Base-by-base conservation (phyloP, 2,888 invertebrate genomes). In the Lochmaea capreae region DNA sequence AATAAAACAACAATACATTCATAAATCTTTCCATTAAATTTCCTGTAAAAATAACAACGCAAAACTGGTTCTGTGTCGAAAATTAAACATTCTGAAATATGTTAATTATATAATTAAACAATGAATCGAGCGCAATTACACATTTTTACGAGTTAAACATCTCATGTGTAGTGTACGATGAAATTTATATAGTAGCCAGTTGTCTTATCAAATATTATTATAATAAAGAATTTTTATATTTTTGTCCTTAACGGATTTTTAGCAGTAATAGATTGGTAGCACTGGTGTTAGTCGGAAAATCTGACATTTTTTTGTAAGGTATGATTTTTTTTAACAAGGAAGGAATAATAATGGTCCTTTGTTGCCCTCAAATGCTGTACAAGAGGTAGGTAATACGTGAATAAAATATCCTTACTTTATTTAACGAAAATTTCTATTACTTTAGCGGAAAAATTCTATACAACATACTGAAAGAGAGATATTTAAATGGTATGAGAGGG, bases 61-160 rank as follows among this genome's bases (percentile, higher is more conserved):
- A 33, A 54, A 54, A 54, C 54, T 16, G 54, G 54, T 54, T 54
- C 54, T 54, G 16, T 18, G 10, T 16, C 33, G 33, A 54, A 54
- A 54, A 54, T 16, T 54, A 54, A 54, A 54, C 54, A 54, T 54
- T 54, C 16, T 2, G 16, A 54, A 54, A 54, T 54, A 54, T 54
- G 54, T 54, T 54, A 54, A 54, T 54, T 54, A 16, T 54, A 54
- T 54, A 54, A 54, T 54, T 54, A 54, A 54, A 54, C 54, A 54
- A 54, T 10, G 18, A 54, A 54, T 18, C 18, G 54, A 18, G 16
- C 18, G 54, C 16, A 54, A 54, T 54, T 54, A 54, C 54, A 16
- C 18, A 18, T 54, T 54, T 54, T 54, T 18, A 54, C 16, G 54
- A 18, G 54, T 54, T 54, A 54, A 54, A 54, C 16, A 9, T 54